phyloP scores from a whole-genome alignment of 2,888 invertebrate genomes.

The Pharmacophagus antenor region DNA sequence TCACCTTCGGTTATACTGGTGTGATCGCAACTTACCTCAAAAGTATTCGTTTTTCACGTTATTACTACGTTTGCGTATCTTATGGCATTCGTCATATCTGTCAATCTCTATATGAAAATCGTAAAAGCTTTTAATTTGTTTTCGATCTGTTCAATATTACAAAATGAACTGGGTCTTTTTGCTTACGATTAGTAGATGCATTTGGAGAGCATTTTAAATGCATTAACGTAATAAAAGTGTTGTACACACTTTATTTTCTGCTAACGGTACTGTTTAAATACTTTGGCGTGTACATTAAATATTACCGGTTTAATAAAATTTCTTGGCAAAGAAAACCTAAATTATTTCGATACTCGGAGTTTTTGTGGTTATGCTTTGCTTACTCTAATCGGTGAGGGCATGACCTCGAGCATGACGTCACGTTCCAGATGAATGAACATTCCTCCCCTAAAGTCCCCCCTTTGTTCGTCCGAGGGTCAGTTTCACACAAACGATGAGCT shows the following conservation, averaged over 20 bases:
- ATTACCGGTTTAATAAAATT: constrained; percentile 6
- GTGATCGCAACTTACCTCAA: too few relatives aligned
- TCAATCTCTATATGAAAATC: neutral
- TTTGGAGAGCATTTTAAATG: constrained; percentile 57
- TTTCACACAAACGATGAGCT: constrained; percentile 51
- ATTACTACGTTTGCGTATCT: too few relatives aligned
- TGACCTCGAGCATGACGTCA: constrained; percentile 73
- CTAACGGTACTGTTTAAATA: constrained; percentile 18
- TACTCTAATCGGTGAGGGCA: constrained; percentile 56
- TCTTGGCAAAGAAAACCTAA: constrained; percentile 33
- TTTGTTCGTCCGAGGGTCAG: constrained; percentile 50
- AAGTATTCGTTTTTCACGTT: too few relatives aligned
- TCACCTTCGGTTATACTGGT: too few relatives aligned
- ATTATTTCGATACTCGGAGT: constrained; percentile 45
- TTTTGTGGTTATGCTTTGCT: constrained; percentile 53
- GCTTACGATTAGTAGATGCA: constrained; percentile 36
- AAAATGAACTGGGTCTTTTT: constrained; percentile 16
- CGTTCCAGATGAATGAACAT: constrained; percentile 72
- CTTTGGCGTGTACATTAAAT: neutral
- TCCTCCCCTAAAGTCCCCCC: constrained; percentile 40
- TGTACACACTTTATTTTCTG: constrained; percentile 29
- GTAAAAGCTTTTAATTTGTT: neutral
- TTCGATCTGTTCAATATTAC: neutral
- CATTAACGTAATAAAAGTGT: constrained; percentile 49
- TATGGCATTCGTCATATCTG: neutral